phyloP scores from a whole-genome alignment of 92 coral and sea anemone genomes.

The Porites cylindrica region DNA sequence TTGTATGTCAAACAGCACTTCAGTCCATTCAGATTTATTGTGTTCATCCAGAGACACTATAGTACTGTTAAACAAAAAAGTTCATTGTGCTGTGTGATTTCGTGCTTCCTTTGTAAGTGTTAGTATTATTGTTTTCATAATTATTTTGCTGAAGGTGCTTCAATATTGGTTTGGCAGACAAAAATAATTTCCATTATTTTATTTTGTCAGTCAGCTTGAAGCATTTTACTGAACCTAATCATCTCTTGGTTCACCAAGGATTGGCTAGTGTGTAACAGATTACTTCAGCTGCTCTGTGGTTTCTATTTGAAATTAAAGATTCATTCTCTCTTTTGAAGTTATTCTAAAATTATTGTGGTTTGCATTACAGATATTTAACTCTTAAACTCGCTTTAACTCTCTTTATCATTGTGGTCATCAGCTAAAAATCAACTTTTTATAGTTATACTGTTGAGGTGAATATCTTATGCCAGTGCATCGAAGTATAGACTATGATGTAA shows the following conservation, averaged over 20 bases:
- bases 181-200: not conserved
- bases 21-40: no score
- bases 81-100: not conserved
- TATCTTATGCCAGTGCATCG: no score
- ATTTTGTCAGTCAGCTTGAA: not conserved
- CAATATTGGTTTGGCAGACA: not conserved
- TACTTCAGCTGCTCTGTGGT: not conserved
- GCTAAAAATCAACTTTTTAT: no score
- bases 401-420: no score
- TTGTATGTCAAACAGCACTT: no score
- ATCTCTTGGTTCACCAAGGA: not conserved
- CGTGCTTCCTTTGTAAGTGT: not conserved
- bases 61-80: not conserved
- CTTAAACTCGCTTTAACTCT: not conserved
- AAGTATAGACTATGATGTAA: no score
- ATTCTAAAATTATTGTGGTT: not conserved
- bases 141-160: not conserved
- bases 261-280: slow-evolving; percentile 2
- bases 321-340: not conserved
- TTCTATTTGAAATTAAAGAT: slow-evolving; percentile 10
- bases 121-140: no score
- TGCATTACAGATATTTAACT: slow-evolving; percentile 6
- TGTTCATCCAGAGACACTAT: no score
- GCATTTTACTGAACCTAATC: not conserved
- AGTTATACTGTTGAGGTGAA: no score